These are phyloP conservation scores for Notamacropus eugenii DNA, from an alignment of 2,797 vertebrate species.

Conservation along the genomic window DNA sequence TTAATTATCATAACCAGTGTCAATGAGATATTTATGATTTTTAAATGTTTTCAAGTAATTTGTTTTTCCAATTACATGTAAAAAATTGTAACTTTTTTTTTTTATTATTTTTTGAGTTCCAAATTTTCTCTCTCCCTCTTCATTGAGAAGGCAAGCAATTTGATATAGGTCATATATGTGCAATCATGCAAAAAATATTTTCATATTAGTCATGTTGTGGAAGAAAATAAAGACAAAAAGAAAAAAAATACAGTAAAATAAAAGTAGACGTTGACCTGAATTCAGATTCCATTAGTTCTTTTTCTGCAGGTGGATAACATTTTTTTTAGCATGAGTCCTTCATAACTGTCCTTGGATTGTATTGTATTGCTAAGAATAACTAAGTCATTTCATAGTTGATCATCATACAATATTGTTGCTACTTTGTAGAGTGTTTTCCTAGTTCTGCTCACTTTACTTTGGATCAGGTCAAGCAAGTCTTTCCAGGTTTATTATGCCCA, in stretches of 20 bases:
- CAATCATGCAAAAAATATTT: too few relatives aligned
- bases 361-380: not conserved
- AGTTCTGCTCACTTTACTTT: not conserved
- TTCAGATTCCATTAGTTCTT: too few relatives aligned
- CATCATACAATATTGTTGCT: not conserved
- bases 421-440: not conserved
- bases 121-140: not conserved
- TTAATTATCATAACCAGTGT: not conserved
- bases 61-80: not conserved
- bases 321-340: too few relatives aligned
- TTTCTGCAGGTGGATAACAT: too few relatives aligned
- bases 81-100: not conserved
- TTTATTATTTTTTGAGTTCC: not conserved
- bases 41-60: not conserved
- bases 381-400: not conserved
- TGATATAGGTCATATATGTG: too few relatives aligned
- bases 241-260: not conserved
- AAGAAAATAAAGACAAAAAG: too few relatives aligned
- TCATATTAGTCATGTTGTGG: too few relatives aligned
- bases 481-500: not conserved
- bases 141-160: too few relatives aligned
- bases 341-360: not conserved
- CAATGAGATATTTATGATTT: not conserved
- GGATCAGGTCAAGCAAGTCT: not conserved
- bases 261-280: not conserved